Evolutionary conservation across 2,797 vertebrate genomes (phyloP).

Genomic region (Lates japonicus): DNA sequence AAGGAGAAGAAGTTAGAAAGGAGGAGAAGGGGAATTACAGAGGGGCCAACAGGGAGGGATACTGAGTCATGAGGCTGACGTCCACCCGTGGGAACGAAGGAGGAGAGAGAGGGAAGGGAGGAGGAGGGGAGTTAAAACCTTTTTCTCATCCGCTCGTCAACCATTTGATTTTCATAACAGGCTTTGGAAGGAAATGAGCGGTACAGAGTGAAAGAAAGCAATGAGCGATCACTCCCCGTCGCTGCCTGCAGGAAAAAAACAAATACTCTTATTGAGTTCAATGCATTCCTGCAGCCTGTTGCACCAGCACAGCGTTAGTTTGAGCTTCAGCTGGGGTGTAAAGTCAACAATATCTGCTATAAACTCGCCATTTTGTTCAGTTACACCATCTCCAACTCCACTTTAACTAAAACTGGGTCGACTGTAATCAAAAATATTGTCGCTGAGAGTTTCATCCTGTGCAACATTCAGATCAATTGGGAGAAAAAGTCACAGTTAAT

Average conservation of each 20-base stretch:
- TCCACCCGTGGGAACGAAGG: conserved; percentile 63
- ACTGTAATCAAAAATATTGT: neutral
- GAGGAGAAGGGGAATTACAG: conserved; percentile 48
- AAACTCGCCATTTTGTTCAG: neutral
- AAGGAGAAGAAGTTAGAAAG: neutral
- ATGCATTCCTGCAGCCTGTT: neutral
- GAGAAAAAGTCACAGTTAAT: neutral
- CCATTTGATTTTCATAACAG: conserved; percentile 45
- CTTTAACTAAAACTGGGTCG: neutral
- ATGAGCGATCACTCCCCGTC: neutral
- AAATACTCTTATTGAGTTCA: neutral
- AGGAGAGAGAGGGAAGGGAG: conserved; percentile 14
- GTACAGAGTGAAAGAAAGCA: neutral
- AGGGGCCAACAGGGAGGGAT: conserved; percentile 51
- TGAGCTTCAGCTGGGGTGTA: neutral
- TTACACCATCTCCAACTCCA: neutral
- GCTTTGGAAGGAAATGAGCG: conserved; percentile 2
- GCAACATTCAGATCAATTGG: neutral
- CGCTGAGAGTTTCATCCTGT: neutral
- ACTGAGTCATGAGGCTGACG: conserved; percentile 59
- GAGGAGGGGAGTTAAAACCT: conserved; percentile 26
- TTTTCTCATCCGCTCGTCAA: conserved; percentile 45
- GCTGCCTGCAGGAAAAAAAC: neutral
- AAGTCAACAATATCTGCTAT: neutral
- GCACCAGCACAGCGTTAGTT: neutral